These are phyloP conservation scores for Erpornis zantholeuca DNA, from an alignment of 2,113 vertebrate species.

Conservation along the genomic window DNA sequence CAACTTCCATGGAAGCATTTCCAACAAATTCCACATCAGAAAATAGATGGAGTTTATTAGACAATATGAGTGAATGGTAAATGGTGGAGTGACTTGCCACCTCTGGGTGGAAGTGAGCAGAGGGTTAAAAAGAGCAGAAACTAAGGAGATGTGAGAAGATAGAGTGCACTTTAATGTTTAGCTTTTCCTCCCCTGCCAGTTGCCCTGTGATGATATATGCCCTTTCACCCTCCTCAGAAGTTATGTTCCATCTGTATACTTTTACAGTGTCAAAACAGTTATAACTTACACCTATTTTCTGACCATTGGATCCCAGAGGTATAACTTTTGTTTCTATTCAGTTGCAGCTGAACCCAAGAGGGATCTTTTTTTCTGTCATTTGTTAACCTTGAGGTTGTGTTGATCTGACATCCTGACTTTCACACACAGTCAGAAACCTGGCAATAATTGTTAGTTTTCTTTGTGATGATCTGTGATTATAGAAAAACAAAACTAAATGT, in stretches of 20 bases:
- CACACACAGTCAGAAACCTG: conserved; percentile 35
- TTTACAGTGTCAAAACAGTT: conserved; percentile 59
- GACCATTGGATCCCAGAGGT: conserved; percentile 43
- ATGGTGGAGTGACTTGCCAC: background rate
- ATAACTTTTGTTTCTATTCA: conserved; percentile 43
- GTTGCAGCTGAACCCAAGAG: conserved; percentile 29
- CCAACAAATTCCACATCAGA: background rate
- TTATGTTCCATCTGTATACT: conserved; percentile 50
- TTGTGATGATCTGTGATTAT: conserved; percentile 13
- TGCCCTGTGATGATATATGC: conserved; percentile 36
- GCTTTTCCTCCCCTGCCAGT: conserved; percentile 45
- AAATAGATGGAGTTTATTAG: background rate
- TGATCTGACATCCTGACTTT: conserved; percentile 59
- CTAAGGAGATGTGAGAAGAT: conserved; percentile 24
- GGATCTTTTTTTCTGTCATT: conserved; percentile 10
- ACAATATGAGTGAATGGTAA: background rate
- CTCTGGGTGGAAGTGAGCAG: background rate
- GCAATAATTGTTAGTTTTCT: conserved; percentile 51
- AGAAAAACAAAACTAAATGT: conserved; percentile 30
- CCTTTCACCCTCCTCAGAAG: conserved; percentile 44
- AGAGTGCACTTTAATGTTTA: conserved; percentile 48
- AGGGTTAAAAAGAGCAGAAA: conserved; percentile 39
- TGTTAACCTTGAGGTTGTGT: conserved; percentile 53
- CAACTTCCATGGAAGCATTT: background rate
- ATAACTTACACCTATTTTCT: conserved; percentile 62